A percentile compares a stretch with the other conserved stretches of the same genome.
phyloP scores from a whole-genome alignment of 2,888 invertebrate species.

The Pycnomerus fuliginosus region DNA sequence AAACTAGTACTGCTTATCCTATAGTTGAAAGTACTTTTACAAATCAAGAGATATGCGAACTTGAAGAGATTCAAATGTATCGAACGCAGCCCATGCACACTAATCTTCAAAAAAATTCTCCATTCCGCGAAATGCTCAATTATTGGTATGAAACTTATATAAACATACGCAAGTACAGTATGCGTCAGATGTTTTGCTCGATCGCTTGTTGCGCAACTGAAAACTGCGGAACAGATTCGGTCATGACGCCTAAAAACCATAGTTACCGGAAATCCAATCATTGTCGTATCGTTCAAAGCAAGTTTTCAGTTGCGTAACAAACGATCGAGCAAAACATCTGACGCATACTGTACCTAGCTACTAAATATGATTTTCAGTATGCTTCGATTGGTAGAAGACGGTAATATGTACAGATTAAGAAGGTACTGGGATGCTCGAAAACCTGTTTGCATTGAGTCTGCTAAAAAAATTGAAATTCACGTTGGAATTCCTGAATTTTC shows the following conservation, averaged over 20 bases:
- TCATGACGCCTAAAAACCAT: too few species aligned
- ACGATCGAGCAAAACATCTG: too few species aligned
- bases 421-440: constrained; percentile 61
- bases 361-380: constrained; percentile 59
- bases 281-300: too few species aligned
- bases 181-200: too few species aligned
- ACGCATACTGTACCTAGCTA: too few species aligned
- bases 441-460: constrained; percentile 59
- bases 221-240: too few species aligned
- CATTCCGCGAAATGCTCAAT: constrained; percentile 62
- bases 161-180: too few species aligned
- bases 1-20: constrained; percentile 66
- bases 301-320: too few species aligned
- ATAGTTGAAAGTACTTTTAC: constrained; percentile 65
- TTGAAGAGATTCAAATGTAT: constrained; percentile 63
- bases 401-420: constrained; percentile 60
- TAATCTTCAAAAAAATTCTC: constrained; percentile 61
- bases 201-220: too few species aligned
- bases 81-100: constrained; percentile 60
- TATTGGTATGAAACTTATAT: too few species aligned
- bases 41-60: constrained; percentile 67
- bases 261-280: too few species aligned
- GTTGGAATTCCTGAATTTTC: constrained; percentile 62
- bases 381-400: constrained; percentile 59
- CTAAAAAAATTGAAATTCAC: constrained; percentile 53